Percentiles rank a stretch among this genome's conserved stretches.
These are phyloP conservation scores for Caenorhabditis drosophilae DNA, from an alignment of 2,888 invertebrate species.

Conservation along the genomic window DNA sequence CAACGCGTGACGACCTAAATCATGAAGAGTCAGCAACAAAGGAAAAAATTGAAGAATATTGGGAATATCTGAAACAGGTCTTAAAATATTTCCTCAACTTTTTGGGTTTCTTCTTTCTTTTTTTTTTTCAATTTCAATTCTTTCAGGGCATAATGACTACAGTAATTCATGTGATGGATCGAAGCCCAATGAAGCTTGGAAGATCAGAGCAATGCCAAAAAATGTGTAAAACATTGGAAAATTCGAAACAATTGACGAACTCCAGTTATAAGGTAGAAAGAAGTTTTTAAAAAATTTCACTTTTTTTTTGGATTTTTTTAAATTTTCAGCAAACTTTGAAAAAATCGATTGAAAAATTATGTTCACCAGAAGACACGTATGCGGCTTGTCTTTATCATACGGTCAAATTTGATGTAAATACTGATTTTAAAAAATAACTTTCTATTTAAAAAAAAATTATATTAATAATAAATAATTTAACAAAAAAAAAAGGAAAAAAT, in stretches of 20 bases:
- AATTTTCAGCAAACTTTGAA: slow-evolving; percentile 42
- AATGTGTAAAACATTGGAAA: slow-evolving; percentile 49
- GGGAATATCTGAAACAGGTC: slow-evolving; percentile 62
- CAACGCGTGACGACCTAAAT: slow-evolving; percentile 42
- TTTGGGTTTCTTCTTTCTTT: not conserved
- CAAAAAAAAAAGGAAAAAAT: not conserved
- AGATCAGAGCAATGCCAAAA: slow-evolving; percentile 46
- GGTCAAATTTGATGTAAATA: slow-evolving; percentile 60
- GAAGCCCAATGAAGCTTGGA: slow-evolving; percentile 33
- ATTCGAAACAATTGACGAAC: slow-evolving; percentile 23
- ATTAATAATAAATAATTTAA: not conserved
- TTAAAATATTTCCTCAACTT: slow-evolving; percentile 27
- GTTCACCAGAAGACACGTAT: slow-evolving; percentile 57
- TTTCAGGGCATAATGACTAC: slow-evolving; percentile 58
- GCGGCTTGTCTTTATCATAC: slow-evolving; percentile 63
- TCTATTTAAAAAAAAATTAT: too few relatives aligned
- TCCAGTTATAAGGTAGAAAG: slow-evolving; percentile 14
- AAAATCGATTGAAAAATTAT: slow-evolving; percentile 55
- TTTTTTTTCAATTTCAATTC: not conserved
- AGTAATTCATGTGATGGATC: slow-evolving; percentile 60
- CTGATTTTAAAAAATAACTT: slow-evolving; percentile 17
- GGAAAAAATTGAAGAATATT: slow-evolving; percentile 58
- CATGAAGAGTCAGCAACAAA: slow-evolving; percentile 45
- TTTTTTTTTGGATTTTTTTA: not conserved
- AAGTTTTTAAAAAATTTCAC: too few relatives aligned